phyloP scores from a whole-genome alignment of 30 jellyfish, hydroid and myxozoan species.

The Nemopilema nomurai region DNA sequence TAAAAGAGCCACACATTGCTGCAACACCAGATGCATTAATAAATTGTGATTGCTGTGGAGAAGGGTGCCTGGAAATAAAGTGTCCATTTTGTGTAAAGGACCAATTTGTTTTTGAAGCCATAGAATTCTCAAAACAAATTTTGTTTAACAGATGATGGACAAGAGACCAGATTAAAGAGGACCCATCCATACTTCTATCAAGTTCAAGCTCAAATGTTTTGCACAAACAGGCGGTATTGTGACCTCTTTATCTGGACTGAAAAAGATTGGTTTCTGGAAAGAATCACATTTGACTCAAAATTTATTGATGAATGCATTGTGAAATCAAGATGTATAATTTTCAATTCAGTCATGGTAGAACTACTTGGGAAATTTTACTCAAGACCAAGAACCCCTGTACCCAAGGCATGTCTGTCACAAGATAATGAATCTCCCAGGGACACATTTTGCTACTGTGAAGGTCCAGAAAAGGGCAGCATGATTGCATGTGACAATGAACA shows the following conservation, averaged over 20 bases:
- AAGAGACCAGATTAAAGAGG: neutral
- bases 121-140: neutral
- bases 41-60: conserved; percentile 17
- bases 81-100: neutral
- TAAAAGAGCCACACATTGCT: no score
- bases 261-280: conserved; percentile 8
- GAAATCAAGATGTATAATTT: neutral
- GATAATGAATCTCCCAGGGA: conserved; percentile 1
- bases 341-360: conserved; percentile 19
- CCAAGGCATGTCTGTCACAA: neutral
- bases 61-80: conserved; percentile 3
- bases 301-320: conserved; percentile 14
- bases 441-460: conserved; percentile 28
- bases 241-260: conserved; percentile 13
- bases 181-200: conserved; percentile 31
- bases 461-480: conserved; percentile 33
- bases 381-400: conserved; percentile 7
- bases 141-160: neutral
- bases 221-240: conserved; percentile 9
- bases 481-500: conserved; percentile 33
- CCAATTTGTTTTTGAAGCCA: conserved; percentile 4
- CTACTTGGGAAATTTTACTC: conserved; percentile 19
- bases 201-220: conserved; percentile 17
- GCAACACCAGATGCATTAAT: no score
- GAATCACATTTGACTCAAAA: conserved; percentile 2